These are phyloP conservation scores for Rattus norvegicus DNA, from an alignment of 2,113 vertebrate genomes.

Conservation along the genomic window DNA sequence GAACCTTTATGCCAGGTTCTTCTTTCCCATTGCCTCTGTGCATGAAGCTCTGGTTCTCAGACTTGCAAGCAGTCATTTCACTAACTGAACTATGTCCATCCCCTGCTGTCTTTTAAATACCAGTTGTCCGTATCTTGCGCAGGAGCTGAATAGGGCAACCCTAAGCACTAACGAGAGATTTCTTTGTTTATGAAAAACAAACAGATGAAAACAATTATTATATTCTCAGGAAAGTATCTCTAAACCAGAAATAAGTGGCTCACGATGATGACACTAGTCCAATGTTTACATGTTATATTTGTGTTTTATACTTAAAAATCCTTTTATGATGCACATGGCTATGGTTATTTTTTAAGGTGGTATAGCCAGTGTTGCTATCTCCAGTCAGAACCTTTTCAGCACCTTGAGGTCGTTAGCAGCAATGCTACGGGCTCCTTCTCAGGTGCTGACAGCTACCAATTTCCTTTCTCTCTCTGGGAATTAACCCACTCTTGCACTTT, in stretches of 20 bases:
- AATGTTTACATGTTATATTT: background rate
- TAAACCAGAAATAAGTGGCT: slow-evolving; percentile 1
- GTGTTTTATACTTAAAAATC: background rate
- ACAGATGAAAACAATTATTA: background rate
- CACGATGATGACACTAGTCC: background rate
- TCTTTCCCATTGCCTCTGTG: background rate
- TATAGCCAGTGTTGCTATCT: background rate
- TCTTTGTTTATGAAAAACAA: background rate
- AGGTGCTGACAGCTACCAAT: background rate
- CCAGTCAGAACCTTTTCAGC: background rate
- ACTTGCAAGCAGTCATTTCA: background rate
- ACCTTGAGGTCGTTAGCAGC: background rate
- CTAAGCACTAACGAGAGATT: background rate
- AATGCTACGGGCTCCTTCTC: background rate
- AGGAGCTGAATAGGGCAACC: background rate
- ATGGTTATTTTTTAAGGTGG: background rate
- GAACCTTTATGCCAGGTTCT: background rate
- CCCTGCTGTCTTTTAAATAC: background rate
- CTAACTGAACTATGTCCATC: background rate
- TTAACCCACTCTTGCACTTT: background rate
- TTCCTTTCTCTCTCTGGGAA: background rate
- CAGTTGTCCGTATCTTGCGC: background rate
- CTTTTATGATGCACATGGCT: background rate
- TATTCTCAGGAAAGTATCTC: background rate
- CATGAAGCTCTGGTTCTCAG: background rate